Conservation (phyloP, 1,140 invertebrate species). For the Bombus waltoni region DNA sequence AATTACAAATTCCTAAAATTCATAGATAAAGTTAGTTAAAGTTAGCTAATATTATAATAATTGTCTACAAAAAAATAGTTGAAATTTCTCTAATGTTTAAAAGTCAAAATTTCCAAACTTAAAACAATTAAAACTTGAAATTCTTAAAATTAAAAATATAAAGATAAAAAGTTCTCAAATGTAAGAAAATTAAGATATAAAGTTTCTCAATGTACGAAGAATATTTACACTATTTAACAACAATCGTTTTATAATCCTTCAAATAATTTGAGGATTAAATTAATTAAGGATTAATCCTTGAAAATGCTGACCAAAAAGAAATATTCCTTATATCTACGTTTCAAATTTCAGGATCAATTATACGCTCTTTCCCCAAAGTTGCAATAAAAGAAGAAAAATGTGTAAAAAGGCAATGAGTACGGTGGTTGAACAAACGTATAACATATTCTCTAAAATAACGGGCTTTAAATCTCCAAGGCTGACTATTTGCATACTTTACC, state of each 20-base stretch:
- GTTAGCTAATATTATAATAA: background rate
- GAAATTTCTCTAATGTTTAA: background rate
- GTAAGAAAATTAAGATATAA: background rate
- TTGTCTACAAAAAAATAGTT: background rate
- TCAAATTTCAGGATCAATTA: background rate
- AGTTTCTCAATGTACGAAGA: background rate
- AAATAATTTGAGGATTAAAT: too few species aligned
- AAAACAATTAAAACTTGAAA: background rate
- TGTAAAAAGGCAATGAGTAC: background rate
- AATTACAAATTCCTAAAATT: background rate
- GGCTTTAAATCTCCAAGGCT: background rate
- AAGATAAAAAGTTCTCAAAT: background rate
- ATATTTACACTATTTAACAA: background rate
- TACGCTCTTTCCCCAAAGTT: background rate
- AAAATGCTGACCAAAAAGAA: background rate
- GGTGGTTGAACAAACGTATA: background rate
- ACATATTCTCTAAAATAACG: background rate
- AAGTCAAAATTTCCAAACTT: background rate
- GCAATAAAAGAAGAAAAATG: background rate
- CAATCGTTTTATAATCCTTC: background rate
- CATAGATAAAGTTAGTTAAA: background rate
- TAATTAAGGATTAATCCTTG: background rate
- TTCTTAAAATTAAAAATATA: background rate
- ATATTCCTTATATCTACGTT: background rate
- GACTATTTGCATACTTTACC: conserved; percentile 12